phyloP scores from a whole-genome alignment of 2,888 invertebrate genomes.

The Callimorpha dominula region DNA sequence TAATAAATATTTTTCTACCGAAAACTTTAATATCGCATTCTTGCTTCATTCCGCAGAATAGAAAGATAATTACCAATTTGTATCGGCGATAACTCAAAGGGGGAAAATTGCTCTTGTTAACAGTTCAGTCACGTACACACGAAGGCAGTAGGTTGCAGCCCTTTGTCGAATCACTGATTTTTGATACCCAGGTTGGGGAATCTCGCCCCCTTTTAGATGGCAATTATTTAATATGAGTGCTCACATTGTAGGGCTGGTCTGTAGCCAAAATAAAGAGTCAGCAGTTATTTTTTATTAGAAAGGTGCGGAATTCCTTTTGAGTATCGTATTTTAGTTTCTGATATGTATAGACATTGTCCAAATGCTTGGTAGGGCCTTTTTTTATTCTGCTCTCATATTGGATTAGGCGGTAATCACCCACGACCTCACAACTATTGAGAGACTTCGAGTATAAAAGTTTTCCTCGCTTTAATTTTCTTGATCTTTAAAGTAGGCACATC shows the following conservation, averaged over 20 bases:
- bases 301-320: not conserved
- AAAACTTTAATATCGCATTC: constrained; percentile 22
- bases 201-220: not conserved
- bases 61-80: constrained; percentile 51
- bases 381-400: too few relatives aligned
- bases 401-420: too few relatives aligned
- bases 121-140: constrained; percentile 42
- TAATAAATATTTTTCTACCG: constrained; percentile 6
- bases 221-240: constrained; percentile 15
- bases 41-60: constrained; percentile 33
- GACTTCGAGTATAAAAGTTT: too few relatives aligned
- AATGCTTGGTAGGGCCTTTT: too few relatives aligned
- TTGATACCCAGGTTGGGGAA: constrained; percentile 14
- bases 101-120: constrained; percentile 28
- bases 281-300: not conserved
- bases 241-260: not conserved
- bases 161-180: constrained; percentile 44
- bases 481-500: too few relatives aligned
- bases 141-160: constrained; percentile 25
- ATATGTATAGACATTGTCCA: too few relatives aligned
- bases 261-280: not conserved
- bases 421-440: too few relatives aligned
- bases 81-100: constrained; percentile 41
- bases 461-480: too few relatives aligned
- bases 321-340: too few relatives aligned